Evolutionary conservation across 1,140 invertebrate genomes (phyloP).

Genomic region (Diorhabda sublineata): DNA sequence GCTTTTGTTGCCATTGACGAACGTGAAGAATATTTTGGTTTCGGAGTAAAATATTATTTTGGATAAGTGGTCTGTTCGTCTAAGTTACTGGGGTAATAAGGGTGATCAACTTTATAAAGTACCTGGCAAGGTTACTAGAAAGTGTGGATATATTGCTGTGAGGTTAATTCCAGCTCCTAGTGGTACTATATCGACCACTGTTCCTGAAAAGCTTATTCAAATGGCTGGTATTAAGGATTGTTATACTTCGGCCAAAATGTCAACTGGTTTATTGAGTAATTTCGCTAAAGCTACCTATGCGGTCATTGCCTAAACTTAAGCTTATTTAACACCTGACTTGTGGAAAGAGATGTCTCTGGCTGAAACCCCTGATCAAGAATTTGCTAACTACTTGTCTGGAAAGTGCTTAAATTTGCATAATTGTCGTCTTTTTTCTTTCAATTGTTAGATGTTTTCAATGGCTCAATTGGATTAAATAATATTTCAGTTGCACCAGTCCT

Average conservation of each 20-base stretch:
- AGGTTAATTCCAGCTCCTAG: slow-evolving; percentile 97
- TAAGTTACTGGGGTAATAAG: slow-evolving; percentile 99
- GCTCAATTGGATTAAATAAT: no score
- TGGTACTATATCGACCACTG: slow-evolving; percentile 98
- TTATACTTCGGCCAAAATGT: slow-evolving; percentile 94
- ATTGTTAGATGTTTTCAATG: no score
- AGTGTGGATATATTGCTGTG: slow-evolving; percentile 96
- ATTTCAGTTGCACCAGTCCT: no score
- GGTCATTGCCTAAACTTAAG: slow-evolving; percentile 97
- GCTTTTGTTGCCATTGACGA: slow-evolving; percentile 93
- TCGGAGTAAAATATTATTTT: slow-evolving; percentile 99
- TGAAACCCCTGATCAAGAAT: slow-evolving; percentile 91
- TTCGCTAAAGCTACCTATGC: slow-evolving; percentile 99
- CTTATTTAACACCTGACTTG: slow-evolving; percentile 96
- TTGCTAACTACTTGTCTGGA: slow-evolving; percentile 75
- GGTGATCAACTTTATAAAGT: slow-evolving; percentile 99
- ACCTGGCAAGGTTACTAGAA: slow-evolving; percentile 99
- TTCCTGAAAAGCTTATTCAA: slow-evolving; percentile 96
- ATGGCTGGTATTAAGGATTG: slow-evolving; percentile 99
- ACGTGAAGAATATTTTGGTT: slow-evolving; percentile 97
- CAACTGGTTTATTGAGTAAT: slow-evolving; percentile 97
- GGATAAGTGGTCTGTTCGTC: slow-evolving; percentile 94
- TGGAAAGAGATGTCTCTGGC: slow-evolving; percentile 90
- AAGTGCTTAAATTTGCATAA: slow-evolving; percentile 6
- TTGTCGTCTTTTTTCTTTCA: no score